These are phyloP conservation scores for Sitophilus oryzae DNA, from an alignment of 1,140 invertebrate genomes.

Conservation along the genomic window DNA sequence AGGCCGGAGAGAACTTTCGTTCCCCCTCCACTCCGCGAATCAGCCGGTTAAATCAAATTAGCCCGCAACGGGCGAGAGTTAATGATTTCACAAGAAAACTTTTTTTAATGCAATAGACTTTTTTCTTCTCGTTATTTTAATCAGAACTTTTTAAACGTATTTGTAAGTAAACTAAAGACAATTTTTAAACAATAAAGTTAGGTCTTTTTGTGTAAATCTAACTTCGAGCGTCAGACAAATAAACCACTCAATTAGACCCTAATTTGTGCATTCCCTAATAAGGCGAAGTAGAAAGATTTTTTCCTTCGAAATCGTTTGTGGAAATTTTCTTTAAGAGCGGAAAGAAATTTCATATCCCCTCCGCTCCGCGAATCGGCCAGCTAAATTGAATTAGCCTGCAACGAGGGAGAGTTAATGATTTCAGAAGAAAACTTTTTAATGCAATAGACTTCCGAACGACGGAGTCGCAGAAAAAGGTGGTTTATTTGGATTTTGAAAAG, in stretches of 20 bases:
- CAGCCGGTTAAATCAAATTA: neutral
- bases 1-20: neutral
- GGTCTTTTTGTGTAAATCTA: too few species aligned
- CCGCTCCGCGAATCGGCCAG: neutral
- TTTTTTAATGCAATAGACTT: too few species aligned
- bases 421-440: too few species aligned
- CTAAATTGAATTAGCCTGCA: neutral
- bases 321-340: too few species aligned
- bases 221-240: neutral
- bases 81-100: too few species aligned
- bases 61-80: too few species aligned
- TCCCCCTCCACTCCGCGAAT: neutral
- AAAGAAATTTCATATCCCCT: neutral
- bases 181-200: too few species aligned
- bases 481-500: neutral
- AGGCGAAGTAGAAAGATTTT: neutral
- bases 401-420: too few species aligned
- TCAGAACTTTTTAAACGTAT: too few species aligned
- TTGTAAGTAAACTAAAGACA: too few species aligned
- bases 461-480: neutral
- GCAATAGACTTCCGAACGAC: too few species aligned
- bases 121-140: too few species aligned
- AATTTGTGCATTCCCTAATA: neutral
- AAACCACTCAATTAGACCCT: neutral
- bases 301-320: neutral